Conservation (phyloP, 2,797 vertebrate genomes). For the Spinus olivaceus region DNA sequence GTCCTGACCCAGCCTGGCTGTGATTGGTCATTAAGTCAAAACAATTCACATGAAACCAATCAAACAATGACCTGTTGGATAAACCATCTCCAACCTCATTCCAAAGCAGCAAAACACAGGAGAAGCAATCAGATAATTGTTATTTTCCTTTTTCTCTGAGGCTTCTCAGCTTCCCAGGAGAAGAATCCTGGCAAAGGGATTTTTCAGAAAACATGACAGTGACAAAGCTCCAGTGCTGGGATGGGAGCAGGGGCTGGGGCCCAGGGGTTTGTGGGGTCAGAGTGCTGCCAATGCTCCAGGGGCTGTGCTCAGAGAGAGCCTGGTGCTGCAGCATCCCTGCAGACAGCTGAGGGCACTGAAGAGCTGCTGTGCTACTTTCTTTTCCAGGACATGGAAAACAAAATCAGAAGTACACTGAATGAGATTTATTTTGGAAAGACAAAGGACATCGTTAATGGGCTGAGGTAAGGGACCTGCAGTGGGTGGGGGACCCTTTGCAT, state of each 20-base stretch:
- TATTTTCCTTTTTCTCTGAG: no score
- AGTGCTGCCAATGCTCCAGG: rapidly evolving
- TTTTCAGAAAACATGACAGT: background rate
- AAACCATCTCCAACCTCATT: no score
- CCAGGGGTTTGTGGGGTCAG: background rate
- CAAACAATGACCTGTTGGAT: no score
- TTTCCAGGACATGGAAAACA: slow-evolving; percentile 97
- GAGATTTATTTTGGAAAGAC: slow-evolving; percentile 99
- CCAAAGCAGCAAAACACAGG: no score
- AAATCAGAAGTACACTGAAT: slow-evolving; percentile 99
- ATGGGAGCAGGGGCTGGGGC: background rate
- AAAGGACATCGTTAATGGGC: slow-evolving; percentile 98
- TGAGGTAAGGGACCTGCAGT: slow-evolving; percentile 82
- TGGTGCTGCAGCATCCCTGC: background rate
- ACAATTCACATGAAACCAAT: no score
- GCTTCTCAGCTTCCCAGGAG: no score
- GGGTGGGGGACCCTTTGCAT: background rate
- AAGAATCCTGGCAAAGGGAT: no score
- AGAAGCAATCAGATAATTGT: no score
- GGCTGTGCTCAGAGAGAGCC: background rate
- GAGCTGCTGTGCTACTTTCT: background rate
- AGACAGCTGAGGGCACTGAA: rapidly evolving
- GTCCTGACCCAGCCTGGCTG: no score
- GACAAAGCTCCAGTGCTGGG: background rate
- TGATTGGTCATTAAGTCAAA: no score